These are phyloP conservation scores for Apodemia hepburni DNA, from an alignment of 2,888 invertebrate genomes.

Conservation along the genomic window DNA sequence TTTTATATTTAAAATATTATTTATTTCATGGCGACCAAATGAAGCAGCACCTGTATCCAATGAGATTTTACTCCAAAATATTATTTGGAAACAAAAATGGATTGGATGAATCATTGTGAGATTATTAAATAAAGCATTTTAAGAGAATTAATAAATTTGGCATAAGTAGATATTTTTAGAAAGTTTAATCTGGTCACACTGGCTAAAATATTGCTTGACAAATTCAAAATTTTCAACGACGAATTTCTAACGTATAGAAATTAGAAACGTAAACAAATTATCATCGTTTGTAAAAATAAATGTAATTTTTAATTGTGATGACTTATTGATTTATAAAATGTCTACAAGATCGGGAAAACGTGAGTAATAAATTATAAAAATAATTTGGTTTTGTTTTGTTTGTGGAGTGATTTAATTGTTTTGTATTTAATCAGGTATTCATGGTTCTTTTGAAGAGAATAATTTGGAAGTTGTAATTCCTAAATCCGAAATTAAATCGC, in stretches of 20 bases:
- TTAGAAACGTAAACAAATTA: not conserved
- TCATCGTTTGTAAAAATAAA: not conserved
- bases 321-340: conserved; percentile 41
- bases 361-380: conserved; percentile 40
- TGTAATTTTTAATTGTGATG: not conserved
- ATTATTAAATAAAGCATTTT: no score
- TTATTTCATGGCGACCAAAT: no score
- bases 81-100: no score
- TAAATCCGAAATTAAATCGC: conserved; percentile 50
- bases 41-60: no score
- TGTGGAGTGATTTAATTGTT: not conserved
- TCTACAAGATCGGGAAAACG: conserved; percentile 69
- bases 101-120: no score
- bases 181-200: not conserved
- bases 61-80: no score
- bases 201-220: no score
- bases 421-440: conserved; percentile 48
- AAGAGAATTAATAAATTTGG: no score
- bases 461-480: conserved; percentile 30
- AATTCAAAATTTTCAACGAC: conserved; percentile 6
- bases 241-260: conserved; percentile 13
- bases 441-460: conserved; percentile 44
- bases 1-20: no score
- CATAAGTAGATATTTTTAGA: no score
- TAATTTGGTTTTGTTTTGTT: not conserved